Percentiles rank a stretch among this genome's conserved stretches.
phyloP scores from a whole-genome alignment of 2,113 vertebrate genomes.

The Cromileptes altivelis region DNA sequence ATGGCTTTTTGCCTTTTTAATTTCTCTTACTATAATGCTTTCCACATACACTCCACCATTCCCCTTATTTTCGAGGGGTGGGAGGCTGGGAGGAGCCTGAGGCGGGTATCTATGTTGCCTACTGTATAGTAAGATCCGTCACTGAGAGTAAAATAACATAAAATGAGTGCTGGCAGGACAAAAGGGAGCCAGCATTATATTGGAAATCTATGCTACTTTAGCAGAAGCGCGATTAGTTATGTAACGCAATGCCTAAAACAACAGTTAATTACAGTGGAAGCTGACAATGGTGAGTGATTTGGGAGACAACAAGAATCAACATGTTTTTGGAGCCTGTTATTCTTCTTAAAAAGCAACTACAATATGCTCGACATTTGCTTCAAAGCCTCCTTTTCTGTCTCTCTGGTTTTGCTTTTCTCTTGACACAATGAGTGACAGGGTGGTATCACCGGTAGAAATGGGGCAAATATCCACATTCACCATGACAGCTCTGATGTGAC shows the following conservation, averaged over 20 bases:
- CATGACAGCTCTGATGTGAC: conserved; percentile 35
- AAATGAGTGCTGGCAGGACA: background rate
- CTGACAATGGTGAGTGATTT: background rate
- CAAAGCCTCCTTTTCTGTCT: conserved; percentile 13
- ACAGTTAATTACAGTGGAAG: conserved; percentile 15
- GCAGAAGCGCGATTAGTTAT: background rate
- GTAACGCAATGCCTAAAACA: background rate
- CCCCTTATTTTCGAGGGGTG: no score
- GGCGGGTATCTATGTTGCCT: no score
- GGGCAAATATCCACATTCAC: conserved; percentile 29
- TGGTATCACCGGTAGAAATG: background rate
- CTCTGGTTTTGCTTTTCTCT: conserved; percentile 17
- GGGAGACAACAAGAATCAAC: background rate
- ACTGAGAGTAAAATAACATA: background rate
- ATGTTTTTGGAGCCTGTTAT: background rate
- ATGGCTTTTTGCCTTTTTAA: no score
- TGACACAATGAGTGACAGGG: conserved; percentile 34
- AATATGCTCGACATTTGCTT: conserved; percentile 7
- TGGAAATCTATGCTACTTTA: background rate
- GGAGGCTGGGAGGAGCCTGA: no score
- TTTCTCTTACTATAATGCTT: no score
- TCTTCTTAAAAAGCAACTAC: background rate
- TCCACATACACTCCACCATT: no score
- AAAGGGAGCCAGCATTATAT: background rate
- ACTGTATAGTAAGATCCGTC: no score